Conservation (phyloP, 2,113 vertebrate species). For the Scartelaos histophorus region DNA sequence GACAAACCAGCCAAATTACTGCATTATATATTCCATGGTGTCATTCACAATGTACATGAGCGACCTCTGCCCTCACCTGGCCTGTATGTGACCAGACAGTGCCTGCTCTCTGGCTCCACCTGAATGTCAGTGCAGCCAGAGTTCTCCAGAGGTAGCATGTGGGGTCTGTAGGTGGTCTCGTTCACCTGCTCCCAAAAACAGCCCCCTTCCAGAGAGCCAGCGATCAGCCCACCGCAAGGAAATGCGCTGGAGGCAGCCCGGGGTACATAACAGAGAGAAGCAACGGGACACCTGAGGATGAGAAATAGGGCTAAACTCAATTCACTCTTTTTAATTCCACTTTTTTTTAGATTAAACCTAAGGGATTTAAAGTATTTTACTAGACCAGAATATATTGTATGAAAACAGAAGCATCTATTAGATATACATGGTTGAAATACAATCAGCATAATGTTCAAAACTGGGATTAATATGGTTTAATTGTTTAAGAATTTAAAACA, state of each 20-base stretch:
- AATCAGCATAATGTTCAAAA: background rate
- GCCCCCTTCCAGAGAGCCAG: conserved; percentile 88
- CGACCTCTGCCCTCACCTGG: conserved; percentile 55
- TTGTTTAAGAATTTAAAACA: no score
- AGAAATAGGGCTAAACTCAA: background rate
- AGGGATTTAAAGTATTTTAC: no score
- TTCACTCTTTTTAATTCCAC: no score
- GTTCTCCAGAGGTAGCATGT: conserved; percentile 84
- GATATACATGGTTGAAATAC: no score
- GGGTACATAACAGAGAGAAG: conserved; percentile 89
- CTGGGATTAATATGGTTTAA: background rate
- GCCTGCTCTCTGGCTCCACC: conserved; percentile 85
- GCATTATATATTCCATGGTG: background rate
- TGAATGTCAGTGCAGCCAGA: conserved; percentile 90
- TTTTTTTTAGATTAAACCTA: no score
- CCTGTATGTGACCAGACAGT: conserved; percentile 92
- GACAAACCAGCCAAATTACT: background rate
- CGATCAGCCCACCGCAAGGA: conserved; percentile 87
- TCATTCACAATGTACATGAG: background rate
- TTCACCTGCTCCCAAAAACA: conserved; percentile 90
- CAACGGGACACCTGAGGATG: conserved; percentile 84
- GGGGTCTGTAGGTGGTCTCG: conserved; percentile 80
- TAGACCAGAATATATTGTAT: no score
- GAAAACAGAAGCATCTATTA: no score
- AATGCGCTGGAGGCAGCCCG: conserved; percentile 82